Evolutionary conservation across 2,113 vertebrate genomes (phyloP), one percentile per base, ranked within the genome.

Genomic region (Calidris pugnax): DNA sequence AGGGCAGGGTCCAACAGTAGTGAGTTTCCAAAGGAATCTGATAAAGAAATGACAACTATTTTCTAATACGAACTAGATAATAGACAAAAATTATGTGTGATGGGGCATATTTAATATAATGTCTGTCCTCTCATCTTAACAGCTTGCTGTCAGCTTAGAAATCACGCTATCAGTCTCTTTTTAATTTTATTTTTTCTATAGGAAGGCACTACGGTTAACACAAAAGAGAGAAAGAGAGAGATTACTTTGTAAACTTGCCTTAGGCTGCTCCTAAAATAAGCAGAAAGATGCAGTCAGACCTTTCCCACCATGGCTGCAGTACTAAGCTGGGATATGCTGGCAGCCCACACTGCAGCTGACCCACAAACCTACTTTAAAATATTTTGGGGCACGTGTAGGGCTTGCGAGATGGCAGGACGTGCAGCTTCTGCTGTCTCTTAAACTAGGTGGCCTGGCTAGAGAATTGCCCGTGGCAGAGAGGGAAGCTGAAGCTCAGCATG

Each of bases 361-460:
- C 95, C 95, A 94, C 72, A 97, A 95, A 97, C 95, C 96, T 86
- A 93, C 84, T 96, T 97, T 50, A 21, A 83, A 80, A 86, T 41
- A 80, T 93, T 95, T 93, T 62, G 85, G 87, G 95, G 84, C 87
- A 66, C 9, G 3, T 94, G 43, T 85, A 78, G 71, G 94, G 66
- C 84, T 85, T 45, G 53, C 0, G 7, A 83, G 67, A 81, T 82
- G 66, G 28, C 82, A 89, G 74, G n/a, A 28, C 1, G 5, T 19
- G 51, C 5, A 2, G 22, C 74, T 82, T 21, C 57, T 94, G 14
- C 57, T 27, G 4, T 14, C 57, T 87, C 50, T 66, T 51, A 73
- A 96, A 93, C 32, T 63, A 74, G 93, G 37, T 90, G 85, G 50
- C 78, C 59, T 91, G 71, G 32, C 87, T 83, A 62, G 85, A 94